Base-by-base conservation (phyloP, 2,113 vertebrate species). In the Ancistrus triradiatus region DNA sequence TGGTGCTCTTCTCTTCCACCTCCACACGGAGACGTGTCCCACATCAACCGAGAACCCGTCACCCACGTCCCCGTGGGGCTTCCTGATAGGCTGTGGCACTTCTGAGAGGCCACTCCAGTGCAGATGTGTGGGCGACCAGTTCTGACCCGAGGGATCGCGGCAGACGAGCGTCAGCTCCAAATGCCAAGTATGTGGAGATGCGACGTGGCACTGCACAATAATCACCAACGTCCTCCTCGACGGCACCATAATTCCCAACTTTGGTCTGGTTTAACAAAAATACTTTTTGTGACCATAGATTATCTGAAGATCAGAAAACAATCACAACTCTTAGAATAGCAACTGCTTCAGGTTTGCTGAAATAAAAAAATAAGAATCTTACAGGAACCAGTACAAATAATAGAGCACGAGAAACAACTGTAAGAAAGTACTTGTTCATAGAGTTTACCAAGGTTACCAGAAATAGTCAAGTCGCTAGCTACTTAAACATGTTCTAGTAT, bases 111-210 rank as follows among this genome's bases (percentile, higher is more conserved):
- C 50, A 19, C 63, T 70, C 49, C 63, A 13, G n/a, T 57, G 63
- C 55, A 70, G 67, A 70, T 76, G 67, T 70, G 74, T 73, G 59
- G 74, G 70, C 66, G 67, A 58, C 48, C 6, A 37, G 57, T 35
- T 59, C 43, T 73, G 70, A 68, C 73, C 67, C 56, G 60, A 67
- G 73, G 64, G 64, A 65, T 59, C 31, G 19, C 33, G 59, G 43
- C 63, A 74, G 43, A 22, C 1, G 46, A 63, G 68, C 43, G 38
- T 48, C 21, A 31, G 52, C 37, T 46, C 71, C 42, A 38, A 59
- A 72, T 68, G 58, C 40, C 47, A 46, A 42, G 21, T 58, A 21
- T 59, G 40, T n/a, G 57, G 38, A 58, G 35, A 37, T 5, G 7
- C 3, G 18, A 13, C 3, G 18, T 5, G 5, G 18, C 14, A 1